These are phyloP conservation scores for Lepus oiostolus DNA, from an alignment of 2,797 vertebrate species.

Conservation along the genomic window DNA sequence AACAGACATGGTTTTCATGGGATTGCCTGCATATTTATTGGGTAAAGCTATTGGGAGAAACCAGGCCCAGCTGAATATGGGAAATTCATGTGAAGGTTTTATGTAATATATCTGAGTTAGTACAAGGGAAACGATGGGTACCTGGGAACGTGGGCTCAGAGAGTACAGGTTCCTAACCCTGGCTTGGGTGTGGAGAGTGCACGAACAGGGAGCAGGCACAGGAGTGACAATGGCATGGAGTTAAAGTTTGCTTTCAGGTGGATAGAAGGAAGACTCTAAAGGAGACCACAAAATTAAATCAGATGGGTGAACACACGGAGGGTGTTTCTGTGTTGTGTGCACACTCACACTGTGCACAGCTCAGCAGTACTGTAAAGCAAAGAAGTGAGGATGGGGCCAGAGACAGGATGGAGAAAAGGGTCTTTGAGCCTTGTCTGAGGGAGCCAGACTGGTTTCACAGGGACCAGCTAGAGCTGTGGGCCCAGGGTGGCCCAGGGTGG, in stretches of 20 bases:
- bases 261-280: not conserved
- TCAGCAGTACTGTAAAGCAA: not conserved
- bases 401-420: not conserved
- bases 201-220: not conserved
- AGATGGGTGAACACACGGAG: not conserved
- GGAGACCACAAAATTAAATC: not conserved
- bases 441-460: not conserved
- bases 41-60: not conserved
- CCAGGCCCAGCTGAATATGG: not conserved
- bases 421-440: not conserved
- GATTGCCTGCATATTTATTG: not conserved
- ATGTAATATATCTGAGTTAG: not conserved
- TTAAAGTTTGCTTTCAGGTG: not conserved
- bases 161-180: not conserved
- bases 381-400: not conserved
- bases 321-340: fast-evolving
- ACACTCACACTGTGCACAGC: no score
- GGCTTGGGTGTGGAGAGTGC: not conserved
- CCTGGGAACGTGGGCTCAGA: not conserved
- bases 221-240: not conserved
- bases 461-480: not conserved
- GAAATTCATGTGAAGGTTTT: not conserved
- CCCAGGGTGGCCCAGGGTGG: no score
- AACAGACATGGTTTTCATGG: not conserved
- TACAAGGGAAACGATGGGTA: not conserved